phyloP scores from a whole-genome alignment of 2,888 invertebrate species.

The Ophion costatus region DNA sequence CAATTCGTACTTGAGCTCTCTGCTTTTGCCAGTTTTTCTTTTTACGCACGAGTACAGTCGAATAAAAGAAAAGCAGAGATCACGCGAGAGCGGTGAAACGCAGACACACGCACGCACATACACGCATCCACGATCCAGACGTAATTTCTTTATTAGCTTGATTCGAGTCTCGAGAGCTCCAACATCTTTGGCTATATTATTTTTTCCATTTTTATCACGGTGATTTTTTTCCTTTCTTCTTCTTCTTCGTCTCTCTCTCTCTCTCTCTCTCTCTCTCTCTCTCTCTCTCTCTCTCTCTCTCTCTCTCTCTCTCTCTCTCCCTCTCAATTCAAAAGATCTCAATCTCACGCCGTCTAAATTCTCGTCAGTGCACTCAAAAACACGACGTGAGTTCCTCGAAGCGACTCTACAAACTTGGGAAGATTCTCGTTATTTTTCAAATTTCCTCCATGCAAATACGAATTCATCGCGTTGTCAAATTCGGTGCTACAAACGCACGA shows the following conservation, averaged over 20 bases:
- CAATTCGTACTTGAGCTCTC: constrained; percentile 48
- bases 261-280: no score
- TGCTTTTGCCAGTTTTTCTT: constrained; percentile 4
- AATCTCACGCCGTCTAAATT: background rate
- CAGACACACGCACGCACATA: constrained; percentile 27
- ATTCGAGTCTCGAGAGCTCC: constrained; percentile 54
- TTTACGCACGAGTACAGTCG: constrained; percentile 15
- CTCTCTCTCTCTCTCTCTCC: no score
- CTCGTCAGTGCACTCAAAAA: background rate
- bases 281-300: background rate
- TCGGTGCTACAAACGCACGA: background rate
- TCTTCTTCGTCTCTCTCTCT: background rate
- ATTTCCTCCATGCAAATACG: background rate
- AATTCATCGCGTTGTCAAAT: background rate
- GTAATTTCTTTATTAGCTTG: constrained; percentile 30
- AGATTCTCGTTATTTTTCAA: background rate
- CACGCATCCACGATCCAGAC: constrained; percentile 46
- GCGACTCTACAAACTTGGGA: background rate
- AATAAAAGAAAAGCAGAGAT: constrained; percentile 23
- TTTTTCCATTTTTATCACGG: constrained; percentile 59
- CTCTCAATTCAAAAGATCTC: background rate
- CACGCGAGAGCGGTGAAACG: constrained; percentile 32
- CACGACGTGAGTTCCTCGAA: background rate
- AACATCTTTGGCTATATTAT: constrained; percentile 61
- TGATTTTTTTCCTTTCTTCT: constrained; percentile 33